phyloP scores from a whole-genome alignment of 2,888 invertebrate genomes.

The Andrena hattorfiana region DNA sequence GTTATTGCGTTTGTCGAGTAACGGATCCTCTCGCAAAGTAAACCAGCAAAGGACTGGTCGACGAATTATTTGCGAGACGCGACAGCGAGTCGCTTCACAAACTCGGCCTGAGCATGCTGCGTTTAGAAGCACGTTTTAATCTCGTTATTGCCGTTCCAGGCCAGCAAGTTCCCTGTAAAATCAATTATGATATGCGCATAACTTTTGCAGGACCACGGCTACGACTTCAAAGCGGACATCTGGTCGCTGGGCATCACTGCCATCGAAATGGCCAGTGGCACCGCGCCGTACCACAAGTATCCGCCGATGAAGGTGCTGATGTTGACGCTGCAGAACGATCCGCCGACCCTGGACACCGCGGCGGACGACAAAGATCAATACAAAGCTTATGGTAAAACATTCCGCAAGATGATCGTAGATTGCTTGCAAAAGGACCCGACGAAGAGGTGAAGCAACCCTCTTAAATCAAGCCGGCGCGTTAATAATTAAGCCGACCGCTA shows the following conservation, averaged over 20 bases:
- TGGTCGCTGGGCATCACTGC: slow-evolving; percentile 99
- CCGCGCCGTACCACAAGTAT: slow-evolving; percentile 99
- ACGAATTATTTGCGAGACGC: background rate
- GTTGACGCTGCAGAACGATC: slow-evolving; percentile 99
- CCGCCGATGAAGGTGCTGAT: slow-evolving; percentile 99
- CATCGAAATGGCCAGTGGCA: slow-evolving; percentile 99
- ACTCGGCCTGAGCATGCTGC: slow-evolving; percentile 50
- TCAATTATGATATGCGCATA: slow-evolving; percentile 71
- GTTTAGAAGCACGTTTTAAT: slow-evolving; percentile 54
- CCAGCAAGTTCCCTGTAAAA: slow-evolving; percentile 43
- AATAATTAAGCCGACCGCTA: background rate
- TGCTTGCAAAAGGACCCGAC: slow-evolving; percentile 98
- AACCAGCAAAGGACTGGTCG: background rate
- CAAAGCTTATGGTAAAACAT: slow-evolving; percentile 98
- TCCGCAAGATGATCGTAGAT: slow-evolving; percentile 98
- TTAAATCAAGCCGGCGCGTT: background rate
- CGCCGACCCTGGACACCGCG: slow-evolving; percentile 97
- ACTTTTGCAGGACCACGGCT: slow-evolving; percentile 93
- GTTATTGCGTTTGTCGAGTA: background rate
- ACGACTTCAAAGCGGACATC: slow-evolving; percentile 98
- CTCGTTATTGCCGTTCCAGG: slow-evolving; percentile 30
- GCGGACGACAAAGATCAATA: slow-evolving; percentile 99
- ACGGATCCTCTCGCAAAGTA: background rate
- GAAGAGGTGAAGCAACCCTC: slow-evolving; percentile 87
- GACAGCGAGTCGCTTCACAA: background rate